These are phyloP conservation scores for Pseudochromis fuscus DNA, from an alignment of 2,797 vertebrate genomes.

Conservation along the genomic window DNA sequence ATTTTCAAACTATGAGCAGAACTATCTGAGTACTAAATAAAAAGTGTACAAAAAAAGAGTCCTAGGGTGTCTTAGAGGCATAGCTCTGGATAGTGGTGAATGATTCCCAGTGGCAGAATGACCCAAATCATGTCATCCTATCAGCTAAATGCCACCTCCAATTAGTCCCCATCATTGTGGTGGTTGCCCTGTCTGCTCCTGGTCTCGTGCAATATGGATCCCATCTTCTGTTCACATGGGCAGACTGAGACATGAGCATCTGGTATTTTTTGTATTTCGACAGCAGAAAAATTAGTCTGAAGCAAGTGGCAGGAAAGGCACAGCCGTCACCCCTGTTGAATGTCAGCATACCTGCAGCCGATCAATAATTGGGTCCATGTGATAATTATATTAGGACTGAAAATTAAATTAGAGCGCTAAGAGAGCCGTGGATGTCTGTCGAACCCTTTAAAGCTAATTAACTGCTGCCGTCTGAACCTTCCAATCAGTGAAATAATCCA, in stretches of 20 bases:
- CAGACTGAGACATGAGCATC: constrained; percentile 37
- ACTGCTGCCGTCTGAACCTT: constrained; percentile 67
- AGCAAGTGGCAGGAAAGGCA: background rate
- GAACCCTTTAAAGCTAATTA: constrained; percentile 74
- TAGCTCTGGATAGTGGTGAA: constrained; percentile 1
- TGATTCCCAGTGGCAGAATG: constrained; percentile 37
- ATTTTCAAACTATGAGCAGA: too few species aligned
- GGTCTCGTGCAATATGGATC: constrained; percentile 36
- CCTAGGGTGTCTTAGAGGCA: background rate
- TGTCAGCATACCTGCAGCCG: constrained; percentile 44
- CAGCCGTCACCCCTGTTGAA: constrained; percentile 17
- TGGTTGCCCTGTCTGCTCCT: constrained; percentile 29
- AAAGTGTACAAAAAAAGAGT: background rate
- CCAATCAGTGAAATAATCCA: constrained; percentile 76
- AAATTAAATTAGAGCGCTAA: constrained; percentile 76
- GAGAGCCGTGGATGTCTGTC: constrained; percentile 57
- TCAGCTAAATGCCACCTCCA: constrained; percentile 60
- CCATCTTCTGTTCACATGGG: constrained; percentile 46
- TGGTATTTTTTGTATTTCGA: constrained; percentile 31
- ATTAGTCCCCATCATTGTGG: constrained; percentile 65
- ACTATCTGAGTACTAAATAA: background rate
- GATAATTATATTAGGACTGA: constrained; percentile 66
- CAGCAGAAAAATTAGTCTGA: constrained; percentile 22
- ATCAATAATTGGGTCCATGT: constrained; percentile 63
- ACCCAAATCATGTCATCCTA: constrained; percentile 52